Evolutionary conservation across 2,888 invertebrate species (phyloP).

Genomic region (Sepioteuthis lessoniana): DNA sequence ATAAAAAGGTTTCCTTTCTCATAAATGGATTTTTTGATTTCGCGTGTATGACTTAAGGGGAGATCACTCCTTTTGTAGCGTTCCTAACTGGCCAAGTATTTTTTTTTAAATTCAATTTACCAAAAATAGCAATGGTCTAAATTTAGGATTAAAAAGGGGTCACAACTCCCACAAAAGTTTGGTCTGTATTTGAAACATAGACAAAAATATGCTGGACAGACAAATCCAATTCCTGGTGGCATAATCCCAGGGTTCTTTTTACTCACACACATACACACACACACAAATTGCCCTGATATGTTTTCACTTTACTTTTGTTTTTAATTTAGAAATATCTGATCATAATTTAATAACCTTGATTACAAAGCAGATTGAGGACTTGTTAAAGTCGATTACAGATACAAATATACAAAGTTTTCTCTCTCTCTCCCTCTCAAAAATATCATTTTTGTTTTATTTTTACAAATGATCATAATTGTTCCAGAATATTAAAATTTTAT

Average conservation of each 20-base stretch:
- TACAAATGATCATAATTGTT: neutral
- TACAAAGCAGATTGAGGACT: too few relatives aligned
- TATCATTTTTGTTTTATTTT: neutral
- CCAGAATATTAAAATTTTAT: neutral
- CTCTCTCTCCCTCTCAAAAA: neutral
- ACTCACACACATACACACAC: fast-evolving
- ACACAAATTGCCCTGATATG: neutral
- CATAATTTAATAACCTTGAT: neutral
- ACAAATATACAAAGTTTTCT: neutral
- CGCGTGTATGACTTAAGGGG: neutral
- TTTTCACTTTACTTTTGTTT: neutral
- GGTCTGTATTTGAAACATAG: neutral
- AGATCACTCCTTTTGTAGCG: neutral
- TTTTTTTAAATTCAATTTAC: neutral
- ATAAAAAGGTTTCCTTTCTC: neutral
- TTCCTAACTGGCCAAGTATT: neutral
- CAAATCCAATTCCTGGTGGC: neutral
- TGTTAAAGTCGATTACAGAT: neutral
- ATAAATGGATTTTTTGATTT: neutral
- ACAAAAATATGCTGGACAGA: neutral
- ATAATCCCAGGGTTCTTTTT: neutral
- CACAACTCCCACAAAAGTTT: neutral
- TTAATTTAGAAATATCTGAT: neutral
- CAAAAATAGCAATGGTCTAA: neutral
- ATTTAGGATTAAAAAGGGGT: neutral